Percentiles rank a stretch among this genome's conserved stretches.
Conservation (phyloP, 2,888 invertebrate genomes). For the Cosmia trapezina region DNA sequence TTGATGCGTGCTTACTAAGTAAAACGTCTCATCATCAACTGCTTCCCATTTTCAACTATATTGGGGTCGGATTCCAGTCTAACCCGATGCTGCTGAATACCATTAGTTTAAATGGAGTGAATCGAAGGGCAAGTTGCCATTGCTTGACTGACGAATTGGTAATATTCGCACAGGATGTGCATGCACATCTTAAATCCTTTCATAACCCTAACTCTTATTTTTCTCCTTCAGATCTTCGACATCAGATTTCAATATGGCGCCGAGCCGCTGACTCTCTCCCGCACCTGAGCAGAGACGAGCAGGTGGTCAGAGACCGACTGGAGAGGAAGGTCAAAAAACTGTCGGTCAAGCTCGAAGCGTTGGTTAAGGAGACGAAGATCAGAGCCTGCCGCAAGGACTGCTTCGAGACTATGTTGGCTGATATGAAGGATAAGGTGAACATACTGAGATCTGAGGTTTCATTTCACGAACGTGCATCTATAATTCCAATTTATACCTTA, state of each 20-base stretch:
- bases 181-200: neutral
- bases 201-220: neutral
- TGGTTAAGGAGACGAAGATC: slow-evolving; percentile 78
- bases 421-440: slow-evolving; percentile 92
- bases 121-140: neutral
- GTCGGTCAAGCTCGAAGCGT: slow-evolving; percentile 78
- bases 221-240: slow-evolving; percentile 92
- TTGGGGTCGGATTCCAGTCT: too few species aligned
- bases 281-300: slow-evolving; percentile 95
- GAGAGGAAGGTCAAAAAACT: slow-evolving; percentile 93
- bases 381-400: slow-evolving; percentile 86
- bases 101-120: too few species aligned
- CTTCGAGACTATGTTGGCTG: slow-evolving; percentile 93
- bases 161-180: neutral
- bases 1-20: too few species aligned
- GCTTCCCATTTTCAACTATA: too few species aligned
- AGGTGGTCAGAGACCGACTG: slow-evolving; percentile 93
- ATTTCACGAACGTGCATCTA: neutral
- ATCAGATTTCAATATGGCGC: slow-evolving; percentile 96
- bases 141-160: neutral
- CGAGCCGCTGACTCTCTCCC: slow-evolving; percentile 94
- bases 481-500: neutral
- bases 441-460: neutral
- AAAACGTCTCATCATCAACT: too few species aligned
- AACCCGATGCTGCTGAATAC: too few species aligned